Percentiles rank a stretch among this genome's conserved stretches.
Conservation (phyloP, 2,888 invertebrate genomes). For the Andricus curvator region DNA sequence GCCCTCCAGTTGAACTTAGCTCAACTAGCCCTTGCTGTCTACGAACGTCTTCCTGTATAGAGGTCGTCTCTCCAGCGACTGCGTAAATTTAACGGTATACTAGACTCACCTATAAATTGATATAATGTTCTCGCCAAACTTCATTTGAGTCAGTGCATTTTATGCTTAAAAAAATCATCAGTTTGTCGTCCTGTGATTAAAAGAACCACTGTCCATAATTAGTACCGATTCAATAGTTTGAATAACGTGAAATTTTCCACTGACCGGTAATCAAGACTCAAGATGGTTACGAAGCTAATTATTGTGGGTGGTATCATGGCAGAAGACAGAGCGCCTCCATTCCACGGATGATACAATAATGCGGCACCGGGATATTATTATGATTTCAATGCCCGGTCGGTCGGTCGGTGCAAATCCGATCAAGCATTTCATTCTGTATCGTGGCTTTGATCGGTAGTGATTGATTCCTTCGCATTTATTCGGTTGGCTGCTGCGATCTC, state of each 20-base stretch:
- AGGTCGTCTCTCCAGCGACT: conserved; percentile 15
- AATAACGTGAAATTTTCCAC: conserved; percentile 16
- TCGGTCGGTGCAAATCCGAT: conserved; percentile 61
- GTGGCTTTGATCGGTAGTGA: conserved; percentile 61
- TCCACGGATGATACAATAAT: conserved; percentile 49
- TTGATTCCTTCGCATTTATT: conserved; percentile 66
- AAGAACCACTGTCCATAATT: not conserved
- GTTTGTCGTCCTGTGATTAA: not conserved
- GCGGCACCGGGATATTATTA: conserved; percentile 62
- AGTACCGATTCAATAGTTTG: not conserved
- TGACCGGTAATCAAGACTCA: not conserved
- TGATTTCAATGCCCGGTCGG: conserved; percentile 63
- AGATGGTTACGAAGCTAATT: conserved; percentile 19
- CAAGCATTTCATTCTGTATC: conserved; percentile 52
- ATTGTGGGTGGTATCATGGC: not conserved
- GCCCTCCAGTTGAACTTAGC: conserved; percentile 12
- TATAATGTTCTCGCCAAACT: conserved; percentile 23
- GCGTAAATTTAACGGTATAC: conserved; percentile 34
- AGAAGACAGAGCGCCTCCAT: conserved; percentile 44
- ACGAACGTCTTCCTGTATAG: conserved; percentile 5
- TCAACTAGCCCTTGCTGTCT: not conserved
- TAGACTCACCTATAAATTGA: conserved; percentile 21
- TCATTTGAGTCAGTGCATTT: not conserved
- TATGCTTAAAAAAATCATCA: not conserved
- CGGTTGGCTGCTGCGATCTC: conserved; percentile 47